Evolutionary conservation across 2,888 invertebrate genomes (phyloP), one percentile per base, ranked within the genome.

Genomic region (Pantelozetes paolii): DNA sequence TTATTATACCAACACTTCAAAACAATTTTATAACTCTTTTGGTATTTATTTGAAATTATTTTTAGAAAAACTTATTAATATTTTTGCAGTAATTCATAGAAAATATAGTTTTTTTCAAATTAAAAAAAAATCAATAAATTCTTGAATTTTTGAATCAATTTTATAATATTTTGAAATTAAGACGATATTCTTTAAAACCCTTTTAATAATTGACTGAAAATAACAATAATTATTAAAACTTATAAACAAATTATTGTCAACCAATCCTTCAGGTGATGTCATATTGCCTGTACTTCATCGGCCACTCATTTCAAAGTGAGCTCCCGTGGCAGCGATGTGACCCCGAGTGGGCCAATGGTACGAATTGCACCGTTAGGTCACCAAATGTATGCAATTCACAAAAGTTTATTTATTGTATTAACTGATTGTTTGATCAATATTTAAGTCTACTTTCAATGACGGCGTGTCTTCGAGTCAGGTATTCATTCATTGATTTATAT

Each of bases 281-380:
- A 15, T 77, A 77, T 70, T 62, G 74, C 13, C 30, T 77, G 2
- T 77, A 75, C 64, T 77, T 76, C 62, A 72, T 77, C 15, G 67
- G 32, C 9, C 62, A 73, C 5, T 69, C 76, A n/a, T 76, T 77
- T 30, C 71, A 59, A 48, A 72, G 73, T 2, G 74, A 36, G 15
- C 71, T 77, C 15, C 77, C 77, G 13, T 77, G 77, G 77, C 45
- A 50, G 13, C 67, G 69, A 13, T 77, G 77, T 71, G 71, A 74
- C 48, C 42, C 32, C 15, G 74, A 73, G 40, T 77, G 77, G 77
- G 75, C 75, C 9, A 64, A 69, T 30, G 74, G 71, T 48, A 72
- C 72, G 11, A 71, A 75, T 36, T 77, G 77, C 69, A 73, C 71
- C 36, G 74, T 76, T 5, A 72, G 76, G 28, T 32, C 48, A 8